Base-by-base conservation (phyloP, 2,888 invertebrate species). In the Apantesis nais region DNA sequence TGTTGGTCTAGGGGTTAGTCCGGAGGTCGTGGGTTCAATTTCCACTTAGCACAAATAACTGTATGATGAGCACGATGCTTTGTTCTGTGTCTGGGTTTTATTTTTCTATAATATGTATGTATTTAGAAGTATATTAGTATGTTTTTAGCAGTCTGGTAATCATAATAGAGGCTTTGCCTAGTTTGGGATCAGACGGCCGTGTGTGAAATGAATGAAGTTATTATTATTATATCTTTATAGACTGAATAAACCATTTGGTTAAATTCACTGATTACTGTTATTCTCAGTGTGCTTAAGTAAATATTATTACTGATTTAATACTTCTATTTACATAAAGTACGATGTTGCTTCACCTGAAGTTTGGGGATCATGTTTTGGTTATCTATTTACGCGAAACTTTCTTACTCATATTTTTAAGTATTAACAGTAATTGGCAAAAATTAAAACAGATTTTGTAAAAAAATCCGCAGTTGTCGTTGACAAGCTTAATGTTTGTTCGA, bases 401-500 rank as follows among this genome's bases (percentile, higher is more conserved):
- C 39, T 64, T 64, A 74, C 66, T 69, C 39, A 62, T 76, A 9
- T 39, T 39, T 39, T 39, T 39, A 9, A 71, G 71, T 71, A 65
- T 70, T 78, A 71, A 76, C 75, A 73, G 75, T 72, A 75, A 71
- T 69, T 66, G 70, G 73, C 78, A 75, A 82, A 83, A 86, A 86
- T 80, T 83, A 64, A 79, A 83, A 80, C 71, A 78, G 80, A 84
- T 86, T 84, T 85, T 77, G 74, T 76, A 78, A 80, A 85, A 86
- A 83, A 89, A 86, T 81, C 86, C 81, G 77, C 75, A 75, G 75
- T 82, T 77, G 78, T 76, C 78, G 81, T 77, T 83, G 83, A 83
- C 78, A 77, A 78, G 79, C 77, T 79, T 76, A 74, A 81, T 87
- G 86, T 89, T 87, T 87, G 84, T 82, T 83, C 80, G 82, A 89